phyloP scores from a whole-genome alignment of 2,888 invertebrate genomes.

The Troides helena region DNA sequence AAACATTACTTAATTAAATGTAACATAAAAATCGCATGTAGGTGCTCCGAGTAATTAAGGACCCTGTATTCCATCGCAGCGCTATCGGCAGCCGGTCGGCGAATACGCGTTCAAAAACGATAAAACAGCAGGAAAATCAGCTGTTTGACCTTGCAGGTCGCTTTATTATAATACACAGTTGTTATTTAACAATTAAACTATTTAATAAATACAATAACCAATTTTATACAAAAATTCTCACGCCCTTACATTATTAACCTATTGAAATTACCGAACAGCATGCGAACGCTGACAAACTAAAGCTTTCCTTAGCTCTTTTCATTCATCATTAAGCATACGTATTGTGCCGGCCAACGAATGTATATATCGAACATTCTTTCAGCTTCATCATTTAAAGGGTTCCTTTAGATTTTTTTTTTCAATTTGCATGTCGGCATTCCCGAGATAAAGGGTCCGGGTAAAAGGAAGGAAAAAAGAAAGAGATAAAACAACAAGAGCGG shows the following conservation, averaged over 20 bases:
- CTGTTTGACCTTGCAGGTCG: conserved; percentile 39
- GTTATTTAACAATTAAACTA: conserved; percentile 21
- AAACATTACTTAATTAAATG: conserved; percentile 30
- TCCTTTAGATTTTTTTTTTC: conserved; percentile 58
- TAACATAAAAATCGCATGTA: conserved; percentile 29
- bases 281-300: conserved; percentile 57
- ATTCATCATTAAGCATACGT: conserved; percentile 71
- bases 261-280: conserved; percentile 45
- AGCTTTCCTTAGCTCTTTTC: conserved; percentile 54
- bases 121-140: conserved; percentile 48
- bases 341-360: conserved; percentile 64
- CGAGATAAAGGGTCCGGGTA: conserved; percentile 71
- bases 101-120: conserved; percentile 33
- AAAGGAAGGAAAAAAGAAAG: conserved; percentile 66
- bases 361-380: conserved; percentile 69
- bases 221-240: conserved; percentile 46
- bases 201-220: conserved; percentile 12
- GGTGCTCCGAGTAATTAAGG: conserved; percentile 26
- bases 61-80: conserved; percentile 26
- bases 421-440: conserved; percentile 74
- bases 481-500: conserved; percentile 74
- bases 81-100: conserved; percentile 27
- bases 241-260: conserved; percentile 47
- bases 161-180: conserved; percentile 13
- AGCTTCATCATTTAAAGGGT: conserved; percentile 67